Conservation (phyloP, 2,113 vertebrate species). For the Anoplopoma fimbria region DNA sequence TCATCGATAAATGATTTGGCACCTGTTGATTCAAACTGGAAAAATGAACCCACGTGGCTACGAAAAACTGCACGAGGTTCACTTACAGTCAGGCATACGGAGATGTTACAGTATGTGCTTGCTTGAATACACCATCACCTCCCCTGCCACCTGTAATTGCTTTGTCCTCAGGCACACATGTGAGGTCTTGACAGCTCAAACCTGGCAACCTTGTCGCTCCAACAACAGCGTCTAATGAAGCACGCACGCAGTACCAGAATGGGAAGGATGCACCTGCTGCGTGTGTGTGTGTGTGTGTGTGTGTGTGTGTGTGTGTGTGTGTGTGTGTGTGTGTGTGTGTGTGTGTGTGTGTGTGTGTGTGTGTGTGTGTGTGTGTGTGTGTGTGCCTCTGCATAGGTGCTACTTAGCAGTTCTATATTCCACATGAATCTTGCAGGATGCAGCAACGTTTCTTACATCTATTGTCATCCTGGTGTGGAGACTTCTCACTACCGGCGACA, state of each 20-base stretch:
- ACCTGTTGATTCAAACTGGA: conserved; percentile 3
- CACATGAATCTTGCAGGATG: neutral
- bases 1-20: neutral
- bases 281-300: conserved; percentile 28
- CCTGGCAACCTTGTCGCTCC: conserved; percentile 52
- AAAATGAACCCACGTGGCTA: neutral
- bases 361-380: conserved; percentile 18
- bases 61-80: neutral
- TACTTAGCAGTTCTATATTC: conserved; percentile 15
- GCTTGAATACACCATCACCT: conserved; percentile 33
- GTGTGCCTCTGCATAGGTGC: conserved; percentile 2
- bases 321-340: conserved; percentile 11
- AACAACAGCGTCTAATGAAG: conserved; percentile 75
- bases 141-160: conserved; percentile 72
- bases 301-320: conserved; percentile 13
- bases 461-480: conserved; percentile 13
- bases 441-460: neutral
- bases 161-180: conserved; percentile 68
- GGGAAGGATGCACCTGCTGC: conserved; percentile 46
- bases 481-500: neutral
- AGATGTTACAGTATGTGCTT: conserved; percentile 10
- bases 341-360: conserved; percentile 21
- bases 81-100: neutral
- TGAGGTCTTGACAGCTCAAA: conserved; percentile 73
- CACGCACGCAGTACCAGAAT: conserved; percentile 39